phyloP scores from a whole-genome alignment of 2,113 vertebrate species.

The Potamarius usumacintae region DNA sequence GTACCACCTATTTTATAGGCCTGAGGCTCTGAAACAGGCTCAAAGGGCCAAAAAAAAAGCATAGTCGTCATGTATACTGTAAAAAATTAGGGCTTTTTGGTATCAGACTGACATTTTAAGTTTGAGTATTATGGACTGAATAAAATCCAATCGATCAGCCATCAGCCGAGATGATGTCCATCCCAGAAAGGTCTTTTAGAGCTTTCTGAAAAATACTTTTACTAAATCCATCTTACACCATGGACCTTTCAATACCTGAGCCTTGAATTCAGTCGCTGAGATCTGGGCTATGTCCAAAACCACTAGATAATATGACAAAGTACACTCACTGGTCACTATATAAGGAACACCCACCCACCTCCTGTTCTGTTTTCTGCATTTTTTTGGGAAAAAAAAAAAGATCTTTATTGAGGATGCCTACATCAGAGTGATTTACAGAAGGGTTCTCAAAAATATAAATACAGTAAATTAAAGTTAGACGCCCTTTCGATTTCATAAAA shows the following conservation, averaged over 20 bases:
- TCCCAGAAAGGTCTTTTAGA: background rate
- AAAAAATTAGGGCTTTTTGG: background rate
- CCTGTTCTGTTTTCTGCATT: too few species aligned
- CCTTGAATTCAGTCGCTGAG: background rate
- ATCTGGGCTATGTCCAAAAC: background rate
- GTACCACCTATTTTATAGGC: background rate
- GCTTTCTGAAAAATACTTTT: background rate
- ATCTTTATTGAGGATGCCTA: too few species aligned
- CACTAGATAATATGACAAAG: background rate
- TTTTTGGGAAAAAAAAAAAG: too few species aligned
- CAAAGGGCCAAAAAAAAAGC: background rate
- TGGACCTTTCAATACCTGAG: background rate
- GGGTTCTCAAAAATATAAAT: too few species aligned
- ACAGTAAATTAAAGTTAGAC: too few species aligned
- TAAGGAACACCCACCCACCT: too few species aligned
- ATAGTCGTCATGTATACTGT: background rate
- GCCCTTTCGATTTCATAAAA: too few species aligned
- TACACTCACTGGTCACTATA: background rate
- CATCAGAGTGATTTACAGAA: too few species aligned
- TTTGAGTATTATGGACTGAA: background rate
- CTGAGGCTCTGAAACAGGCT: background rate
- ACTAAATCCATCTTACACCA: background rate
- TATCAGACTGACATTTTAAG: background rate
- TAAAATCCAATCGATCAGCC: background rate
- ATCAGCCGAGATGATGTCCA: background rate